Conservation (phyloP, 2,888 invertebrate genomes). For the Eilema caniola region DNA sequence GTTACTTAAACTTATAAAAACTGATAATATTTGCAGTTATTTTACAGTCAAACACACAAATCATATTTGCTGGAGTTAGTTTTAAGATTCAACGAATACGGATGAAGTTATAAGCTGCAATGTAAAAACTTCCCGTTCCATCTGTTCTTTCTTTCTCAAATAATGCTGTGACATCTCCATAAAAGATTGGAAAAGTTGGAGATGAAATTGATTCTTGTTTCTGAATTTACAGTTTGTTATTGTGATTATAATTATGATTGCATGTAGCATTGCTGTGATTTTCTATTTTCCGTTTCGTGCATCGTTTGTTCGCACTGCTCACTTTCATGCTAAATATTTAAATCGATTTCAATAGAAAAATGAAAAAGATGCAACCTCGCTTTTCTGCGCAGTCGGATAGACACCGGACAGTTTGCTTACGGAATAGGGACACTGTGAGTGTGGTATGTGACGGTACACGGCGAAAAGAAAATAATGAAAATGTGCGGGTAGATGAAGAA, state of each 20-base stretch:
- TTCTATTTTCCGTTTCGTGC: neutral
- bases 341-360: no score
- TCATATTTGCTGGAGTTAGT: conserved; percentile 38
- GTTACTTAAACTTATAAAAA: conserved; percentile 35
- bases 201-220: conserved; percentile 8
- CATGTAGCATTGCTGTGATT: neutral
- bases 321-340: no score
- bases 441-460: no score
- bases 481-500: no score
- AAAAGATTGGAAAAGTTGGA: neutral
- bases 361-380: no score
- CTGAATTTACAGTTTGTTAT: neutral
- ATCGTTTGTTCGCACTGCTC: neutral
- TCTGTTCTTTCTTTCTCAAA: conserved; percentile 6
- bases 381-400: no score
- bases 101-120: conserved; percentile 28
- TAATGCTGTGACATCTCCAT: neutral
- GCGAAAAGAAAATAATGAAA: no score
- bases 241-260: neutral
- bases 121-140: conserved; percentile 20
- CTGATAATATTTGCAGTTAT: conserved; percentile 29
- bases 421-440: no score
- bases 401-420: no score
- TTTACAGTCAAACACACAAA: conserved; percentile 35
- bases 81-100: conserved; percentile 34